A percentile compares a stretch with the other conserved stretches of the same genome.
phyloP scores from a whole-genome alignment of 2,113 vertebrate species.

The Podarcis cretensis region DNA sequence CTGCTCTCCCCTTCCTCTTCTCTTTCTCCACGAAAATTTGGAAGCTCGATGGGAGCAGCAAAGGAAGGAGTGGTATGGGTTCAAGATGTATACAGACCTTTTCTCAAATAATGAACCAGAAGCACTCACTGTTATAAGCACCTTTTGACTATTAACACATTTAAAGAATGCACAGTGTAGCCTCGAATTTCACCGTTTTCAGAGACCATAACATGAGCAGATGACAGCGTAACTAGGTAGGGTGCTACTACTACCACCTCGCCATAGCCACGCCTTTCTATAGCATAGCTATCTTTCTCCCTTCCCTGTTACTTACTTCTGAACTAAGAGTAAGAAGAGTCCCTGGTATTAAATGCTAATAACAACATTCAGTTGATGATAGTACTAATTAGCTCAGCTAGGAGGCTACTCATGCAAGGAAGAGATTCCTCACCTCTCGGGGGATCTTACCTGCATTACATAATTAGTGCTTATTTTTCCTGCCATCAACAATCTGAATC shows the following conservation, averaged over 20 bases:
- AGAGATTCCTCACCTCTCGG: no score
- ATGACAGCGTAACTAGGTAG: not conserved
- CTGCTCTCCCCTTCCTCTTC: no score
- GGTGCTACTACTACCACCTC: not conserved
- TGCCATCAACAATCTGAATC: not conserved
- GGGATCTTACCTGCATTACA: not conserved
- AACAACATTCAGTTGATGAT: not conserved
- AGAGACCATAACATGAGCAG: not conserved
- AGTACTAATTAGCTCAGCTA: slow-evolving; percentile 27
- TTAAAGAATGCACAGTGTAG: not conserved
- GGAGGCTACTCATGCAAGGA: slow-evolving; percentile 12
- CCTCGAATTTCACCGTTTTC: not conserved
- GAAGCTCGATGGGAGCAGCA: not conserved
- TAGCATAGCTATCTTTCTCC: not conserved
- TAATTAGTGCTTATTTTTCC: not conserved
- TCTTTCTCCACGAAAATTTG: not conserved
- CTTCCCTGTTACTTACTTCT: not conserved
- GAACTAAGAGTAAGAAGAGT: not conserved
- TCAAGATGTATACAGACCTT: not conserved
- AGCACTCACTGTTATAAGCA: not conserved
- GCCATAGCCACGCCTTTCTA: not conserved
- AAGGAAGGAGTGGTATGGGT: not conserved
- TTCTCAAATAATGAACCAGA: not conserved
- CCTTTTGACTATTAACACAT: not conserved
- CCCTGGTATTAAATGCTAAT: not conserved